Conservation (phyloP, 2,113 vertebrate species). For the Condylura cristata region DNA sequence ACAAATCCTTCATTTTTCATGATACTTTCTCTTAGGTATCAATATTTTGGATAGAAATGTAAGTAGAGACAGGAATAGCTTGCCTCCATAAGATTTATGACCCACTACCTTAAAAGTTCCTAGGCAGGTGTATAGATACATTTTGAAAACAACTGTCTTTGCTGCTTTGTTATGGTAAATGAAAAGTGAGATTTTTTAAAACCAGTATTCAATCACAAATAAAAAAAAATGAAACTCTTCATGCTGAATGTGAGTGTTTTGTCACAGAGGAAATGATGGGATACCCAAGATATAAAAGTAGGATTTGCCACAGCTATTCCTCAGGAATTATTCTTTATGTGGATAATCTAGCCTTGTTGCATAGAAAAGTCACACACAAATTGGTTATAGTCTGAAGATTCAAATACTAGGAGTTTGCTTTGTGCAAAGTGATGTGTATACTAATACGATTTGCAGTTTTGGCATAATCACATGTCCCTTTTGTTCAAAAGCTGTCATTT, state of each 20-base stretch:
- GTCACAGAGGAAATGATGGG: neutral
- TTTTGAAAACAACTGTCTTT: neutral
- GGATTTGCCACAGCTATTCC: neutral
- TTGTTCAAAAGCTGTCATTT: constrained; percentile 37
- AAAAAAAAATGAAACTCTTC: neutral
- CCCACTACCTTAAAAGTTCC: neutral
- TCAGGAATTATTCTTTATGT: neutral
- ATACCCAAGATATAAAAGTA: neutral
- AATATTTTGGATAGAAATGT: neutral
- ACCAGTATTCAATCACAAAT: neutral
- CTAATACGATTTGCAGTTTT: neutral
- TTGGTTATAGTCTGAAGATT: neutral
- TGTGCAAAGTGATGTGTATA: neutral
- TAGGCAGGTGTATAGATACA: neutral
- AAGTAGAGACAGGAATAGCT: neutral
- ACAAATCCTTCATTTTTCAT: neutral
- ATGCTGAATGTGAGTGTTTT: neutral
- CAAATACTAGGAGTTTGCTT: neutral
- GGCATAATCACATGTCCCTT: neutral
- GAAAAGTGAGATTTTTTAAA: neutral
- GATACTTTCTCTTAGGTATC: neutral
- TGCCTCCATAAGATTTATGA: neutral
- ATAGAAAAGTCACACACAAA: neutral
- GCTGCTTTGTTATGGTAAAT: neutral
- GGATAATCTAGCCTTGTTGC: neutral